Evolutionary conservation across 2,797 vertebrate species (phyloP), one percentile per base, ranked within the genome.

Genomic region (Okamejei kenojei): DNA sequence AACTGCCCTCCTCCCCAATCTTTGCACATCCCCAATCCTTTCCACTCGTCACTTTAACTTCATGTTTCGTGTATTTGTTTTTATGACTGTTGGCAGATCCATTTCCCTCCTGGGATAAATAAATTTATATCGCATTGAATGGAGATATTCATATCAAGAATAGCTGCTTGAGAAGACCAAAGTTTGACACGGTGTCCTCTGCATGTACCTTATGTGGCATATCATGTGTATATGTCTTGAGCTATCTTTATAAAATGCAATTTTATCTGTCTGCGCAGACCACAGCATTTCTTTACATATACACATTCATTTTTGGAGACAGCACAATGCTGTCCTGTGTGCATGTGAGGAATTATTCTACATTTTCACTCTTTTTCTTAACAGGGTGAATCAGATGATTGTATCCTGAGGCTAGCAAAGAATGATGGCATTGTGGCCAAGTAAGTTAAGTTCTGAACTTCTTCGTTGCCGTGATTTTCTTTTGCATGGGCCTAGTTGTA

Each of bases 321-420:
- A 0, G 21, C 7, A 3, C n/a, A 88, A 88, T 68, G 58, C 84
- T 35, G 63, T 65, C 7, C 4, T 65, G 26, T 32, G 58, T 17
- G 58, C 26, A 61, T 65, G 7, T 86, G 82, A 65, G 19, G 61
- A 65, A 15, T 15, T 13, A 32, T 32, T 5, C 32, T 63, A 68
- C 17, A 9, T 32, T 88, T 88, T 35, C 29, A 63, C 29, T 86
- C 3, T 61, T 29, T 26, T 11, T 86, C 35, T 29, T 71, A 61
- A 3, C 94, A 99, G 99, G 99, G 99, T 0, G 99, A 99, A 95
- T 98, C 99, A 1, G 98, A 99, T n/a, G 98, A 99, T 94, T 99
- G 98, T 94, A 97, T 99, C 94, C 96, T 99, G 63, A 97, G 98
- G 93, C 95, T 99, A 95, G 97, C 99, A 13, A 99, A 98, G 95